Evolutionary conservation across 2,888 invertebrate species (phyloP).

Genomic region (Iphiclides podalirius): DNA sequence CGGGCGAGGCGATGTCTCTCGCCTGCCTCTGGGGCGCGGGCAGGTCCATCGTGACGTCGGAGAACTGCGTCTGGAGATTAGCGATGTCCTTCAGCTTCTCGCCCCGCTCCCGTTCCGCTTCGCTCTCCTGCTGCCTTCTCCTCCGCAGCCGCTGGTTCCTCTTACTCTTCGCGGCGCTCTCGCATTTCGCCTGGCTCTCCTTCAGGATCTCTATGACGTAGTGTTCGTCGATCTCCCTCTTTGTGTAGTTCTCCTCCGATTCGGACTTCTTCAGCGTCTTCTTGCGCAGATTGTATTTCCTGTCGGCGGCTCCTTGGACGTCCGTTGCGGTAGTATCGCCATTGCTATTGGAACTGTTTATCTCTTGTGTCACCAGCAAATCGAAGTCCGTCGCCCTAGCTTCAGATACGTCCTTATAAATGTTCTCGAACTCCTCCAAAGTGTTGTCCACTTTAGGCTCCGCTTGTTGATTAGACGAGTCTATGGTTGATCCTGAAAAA

Average conservation of each 20-base stretch:
- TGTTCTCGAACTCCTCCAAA: constrained; percentile 60
- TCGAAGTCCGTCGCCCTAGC: constrained; percentile 65
- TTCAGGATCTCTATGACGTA: constrained; percentile 31
- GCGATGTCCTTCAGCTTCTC: constrained; percentile 58
- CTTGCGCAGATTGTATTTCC: constrained; percentile 56
- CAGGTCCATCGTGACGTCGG: constrained; percentile 59
- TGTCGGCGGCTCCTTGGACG: constrained; percentile 26
- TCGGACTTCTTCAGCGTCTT: constrained; percentile 29
- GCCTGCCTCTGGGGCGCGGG: constrained; percentile 46
- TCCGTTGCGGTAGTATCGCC: not conserved
- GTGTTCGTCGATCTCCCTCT: constrained; percentile 10
- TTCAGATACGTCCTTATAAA: constrained; percentile 57
- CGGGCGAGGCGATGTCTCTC: constrained; percentile 61
- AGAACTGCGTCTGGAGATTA: constrained; percentile 62
- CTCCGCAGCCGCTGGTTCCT: constrained; percentile 52
- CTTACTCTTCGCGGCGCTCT: constrained; percentile 33
- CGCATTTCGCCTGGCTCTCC: constrained; percentile 43
- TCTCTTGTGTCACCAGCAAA: constrained; percentile 43
- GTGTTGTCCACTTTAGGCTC: constrained; percentile 42
- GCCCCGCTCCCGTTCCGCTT: constrained; percentile 32
- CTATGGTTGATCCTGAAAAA: not conserved
- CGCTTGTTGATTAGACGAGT: too few species aligned
- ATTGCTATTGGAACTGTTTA: constrained; percentile 26
- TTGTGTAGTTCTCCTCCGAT: not conserved
- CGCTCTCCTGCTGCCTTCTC: constrained; percentile 40